phyloP scores from a whole-genome alignment of 2,888 invertebrate species.

The Pristionchus japonicus region DNA sequence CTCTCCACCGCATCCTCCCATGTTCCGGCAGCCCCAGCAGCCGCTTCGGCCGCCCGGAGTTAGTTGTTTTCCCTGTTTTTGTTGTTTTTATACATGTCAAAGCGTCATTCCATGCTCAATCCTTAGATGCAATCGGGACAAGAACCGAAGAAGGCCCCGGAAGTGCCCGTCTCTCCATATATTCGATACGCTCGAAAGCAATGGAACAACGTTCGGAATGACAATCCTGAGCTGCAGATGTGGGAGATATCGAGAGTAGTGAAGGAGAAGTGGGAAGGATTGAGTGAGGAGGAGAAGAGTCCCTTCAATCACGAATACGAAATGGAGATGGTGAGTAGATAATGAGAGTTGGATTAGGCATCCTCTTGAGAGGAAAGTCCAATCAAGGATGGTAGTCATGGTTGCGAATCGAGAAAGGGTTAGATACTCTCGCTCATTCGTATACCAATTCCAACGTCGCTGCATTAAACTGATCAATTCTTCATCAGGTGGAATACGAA shows the following conservation, averaged over 20 bases:
- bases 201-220: conserved; percentile 34
- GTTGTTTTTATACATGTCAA: background rate
- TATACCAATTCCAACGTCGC: no score
- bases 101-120: background rate
- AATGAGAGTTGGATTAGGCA: background rate
- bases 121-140: background rate
- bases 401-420: background rate
- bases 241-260: conserved; percentile 42
- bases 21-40: conserved; percentile 42
- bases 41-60: conserved; percentile 28
- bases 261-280: conserved; percentile 41
- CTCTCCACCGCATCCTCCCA: background rate
- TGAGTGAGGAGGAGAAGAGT: conserved; percentile 16
- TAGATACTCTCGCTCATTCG: background rate
- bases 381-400: conserved; percentile 35
- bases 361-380: background rate
- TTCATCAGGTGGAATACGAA: conserved; percentile 39
- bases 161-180: conserved; percentile 32
- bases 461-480: background rate
- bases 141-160: conserved; percentile 37
- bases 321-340: conserved; percentile 44
- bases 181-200: conserved; percentile 40
- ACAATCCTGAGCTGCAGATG: conserved; percentile 26
- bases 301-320: conserved; percentile 45
- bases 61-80: background rate